Base-by-base conservation (phyloP, 2,113 vertebrate genomes). In the Gorsachius goisagi region DNA sequence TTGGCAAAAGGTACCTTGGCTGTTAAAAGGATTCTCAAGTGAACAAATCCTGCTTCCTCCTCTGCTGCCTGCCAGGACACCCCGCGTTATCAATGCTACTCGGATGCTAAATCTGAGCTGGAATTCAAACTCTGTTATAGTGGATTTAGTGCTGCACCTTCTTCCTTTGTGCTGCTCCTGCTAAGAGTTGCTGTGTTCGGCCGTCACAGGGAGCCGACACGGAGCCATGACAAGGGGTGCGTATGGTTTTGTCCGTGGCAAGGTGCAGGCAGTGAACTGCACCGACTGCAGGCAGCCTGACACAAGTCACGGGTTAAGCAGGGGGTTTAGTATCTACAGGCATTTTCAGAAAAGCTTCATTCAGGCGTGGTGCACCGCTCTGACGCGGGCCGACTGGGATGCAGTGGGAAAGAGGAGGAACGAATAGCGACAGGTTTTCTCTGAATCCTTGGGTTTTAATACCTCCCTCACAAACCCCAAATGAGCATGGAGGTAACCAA, bases 181-280 rank as follows among this genome's bases (percentile, higher is more conserved):
- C 35, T 15, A 10, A 24, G 32, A 37, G 8, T 5, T 52, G 64
- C 37, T 21, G 5, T 2, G 20, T 32, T 74, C 45, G 47, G 26
- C 15, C 5, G 10, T 41, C 12, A 12, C 20, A 47, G n/a, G 56
- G 7, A 44, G 18, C 13, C 19, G 33, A 39, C 12, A 8, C 2
- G 6, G 16, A 59, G 6, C 11, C 21, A 15, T 2, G 23, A 47
- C 21, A 33, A 14, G 3, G 3, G 1, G 1, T 26, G n/a, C 4
- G 0, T 11, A 3, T 5, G 45, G 45, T 9, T 44, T 28, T 67
- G 56, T 55, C 53, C 19, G 5, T 1, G 0, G 35, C 27, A 55
- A 79, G n/a, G 4, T 24, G 7, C 22, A 74, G 75, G 41, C 11
- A 53, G 10, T 21, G 7, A 41, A 32, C 18, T 49, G 4, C 21